Conservation (phyloP, 1,140 invertebrate genomes). For the Oreohelix idahoensis region DNA sequence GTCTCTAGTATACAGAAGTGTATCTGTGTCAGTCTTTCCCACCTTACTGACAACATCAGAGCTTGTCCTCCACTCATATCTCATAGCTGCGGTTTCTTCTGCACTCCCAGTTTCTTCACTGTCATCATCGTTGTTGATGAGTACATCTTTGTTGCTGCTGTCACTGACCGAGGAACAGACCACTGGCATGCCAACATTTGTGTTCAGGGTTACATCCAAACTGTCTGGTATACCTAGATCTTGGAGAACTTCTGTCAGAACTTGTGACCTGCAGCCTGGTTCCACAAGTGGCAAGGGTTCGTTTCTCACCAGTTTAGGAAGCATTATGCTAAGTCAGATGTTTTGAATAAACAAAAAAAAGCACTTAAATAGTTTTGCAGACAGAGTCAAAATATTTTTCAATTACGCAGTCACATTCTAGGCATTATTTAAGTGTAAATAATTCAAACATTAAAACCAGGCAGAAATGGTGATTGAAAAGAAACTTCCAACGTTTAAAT, state of each 20-base stretch:
- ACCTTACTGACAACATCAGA: not conserved
- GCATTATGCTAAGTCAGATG: conserved; percentile 12
- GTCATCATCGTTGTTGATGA: not conserved
- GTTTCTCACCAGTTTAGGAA: conserved; percentile 6
- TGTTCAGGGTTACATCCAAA: not conserved
- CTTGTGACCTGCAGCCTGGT: not conserved
- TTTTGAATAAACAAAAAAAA: not conserved
- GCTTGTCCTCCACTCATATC: not conserved
- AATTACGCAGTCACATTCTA: too few relatives aligned
- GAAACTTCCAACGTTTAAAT: too few relatives aligned
- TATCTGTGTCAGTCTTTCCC: not conserved
- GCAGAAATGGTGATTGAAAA: too few relatives aligned
- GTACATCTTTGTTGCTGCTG: not conserved
- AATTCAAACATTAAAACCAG: too few relatives aligned
- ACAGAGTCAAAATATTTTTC: too few relatives aligned
- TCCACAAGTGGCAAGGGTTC: not conserved
- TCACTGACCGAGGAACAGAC: not conserved
- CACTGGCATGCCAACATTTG: not conserved
- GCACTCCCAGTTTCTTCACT: not conserved
- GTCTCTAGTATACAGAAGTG: too few relatives aligned
- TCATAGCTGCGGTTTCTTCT: not conserved
- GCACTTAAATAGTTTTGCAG: too few relatives aligned
- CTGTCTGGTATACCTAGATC: conserved; percentile 12
- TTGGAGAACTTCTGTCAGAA: conserved; percentile 23
- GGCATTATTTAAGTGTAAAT: too few relatives aligned